Evolutionary conservation across 2,113 vertebrate species (phyloP).

Genomic region (Mus spicilegus): DNA sequence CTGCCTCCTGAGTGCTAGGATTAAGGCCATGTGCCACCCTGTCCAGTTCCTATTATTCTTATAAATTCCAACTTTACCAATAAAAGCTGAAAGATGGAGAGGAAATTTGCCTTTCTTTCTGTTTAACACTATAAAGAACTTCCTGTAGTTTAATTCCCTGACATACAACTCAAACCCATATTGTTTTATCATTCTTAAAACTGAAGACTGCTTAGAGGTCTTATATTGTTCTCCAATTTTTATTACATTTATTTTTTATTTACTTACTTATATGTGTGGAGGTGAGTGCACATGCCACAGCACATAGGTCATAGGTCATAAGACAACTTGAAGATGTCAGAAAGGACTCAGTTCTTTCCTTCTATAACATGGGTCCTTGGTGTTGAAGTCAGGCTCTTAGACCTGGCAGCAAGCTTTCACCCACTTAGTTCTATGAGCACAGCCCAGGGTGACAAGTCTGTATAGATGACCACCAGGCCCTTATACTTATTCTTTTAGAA

Average conservation of each 20-base stretch:
- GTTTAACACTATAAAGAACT: slow-evolving; percentile 14
- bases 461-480: too few relatives aligned
- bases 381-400: neutral
- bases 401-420: neutral
- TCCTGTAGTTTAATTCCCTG: neutral
- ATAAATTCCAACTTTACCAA: neutral
- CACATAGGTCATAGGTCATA: neutral
- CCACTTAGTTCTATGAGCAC: neutral
- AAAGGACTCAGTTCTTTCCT: neutral
- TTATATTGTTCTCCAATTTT: neutral
- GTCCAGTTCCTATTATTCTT: neutral
- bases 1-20: neutral
- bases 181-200: slow-evolving; percentile 7
- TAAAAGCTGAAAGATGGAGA: neutral
- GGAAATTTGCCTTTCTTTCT: neutral
- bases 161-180: neutral
- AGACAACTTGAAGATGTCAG: neutral
- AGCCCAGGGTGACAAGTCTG: too few relatives aligned
- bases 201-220: neutral
- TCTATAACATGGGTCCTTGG: neutral
- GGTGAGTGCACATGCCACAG: neutral
- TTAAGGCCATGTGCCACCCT: neutral
- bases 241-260: neutral
- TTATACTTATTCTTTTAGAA: neutral
- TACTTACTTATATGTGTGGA: neutral